These are phyloP conservation scores for Xiphydria camelus DNA, from an alignment of 2,888 invertebrate genomes.

Conservation along the genomic window DNA sequence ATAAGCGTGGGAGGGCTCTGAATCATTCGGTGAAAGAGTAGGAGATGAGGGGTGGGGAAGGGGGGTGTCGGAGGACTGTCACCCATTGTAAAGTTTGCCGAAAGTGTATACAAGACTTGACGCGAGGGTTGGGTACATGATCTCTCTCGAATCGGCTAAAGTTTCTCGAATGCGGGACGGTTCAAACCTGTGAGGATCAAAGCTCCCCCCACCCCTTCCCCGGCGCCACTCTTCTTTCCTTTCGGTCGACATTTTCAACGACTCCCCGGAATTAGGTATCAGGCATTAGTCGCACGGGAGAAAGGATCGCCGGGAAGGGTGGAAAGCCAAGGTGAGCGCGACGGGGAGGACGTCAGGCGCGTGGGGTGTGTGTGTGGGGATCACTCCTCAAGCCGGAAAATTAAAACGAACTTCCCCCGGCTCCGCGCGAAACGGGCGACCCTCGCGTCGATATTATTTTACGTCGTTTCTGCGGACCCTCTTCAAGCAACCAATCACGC, in stretches of 20 bases:
- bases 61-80: not conserved
- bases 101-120: not conserved
- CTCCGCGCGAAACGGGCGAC: too few species aligned
- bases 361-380: too few species aligned
- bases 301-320: too few species aligned
- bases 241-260: slow-evolving; percentile 19
- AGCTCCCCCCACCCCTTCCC: not conserved
- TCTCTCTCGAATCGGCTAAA: too few species aligned
- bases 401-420: too few species aligned
- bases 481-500: slow-evolving; percentile 25
- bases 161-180: too few species aligned
- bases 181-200: too few species aligned
- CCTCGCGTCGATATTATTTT: slow-evolving; percentile 35
- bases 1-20: not conserved
- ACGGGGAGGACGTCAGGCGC: too few species aligned
- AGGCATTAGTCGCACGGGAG: slow-evolving; percentile 2
- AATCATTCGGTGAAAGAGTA: not conserved
- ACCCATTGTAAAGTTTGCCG: not conserved
- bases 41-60: too few species aligned
- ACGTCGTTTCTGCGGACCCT: slow-evolving; percentile 28
- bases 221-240: not conserved
- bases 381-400: too few species aligned
- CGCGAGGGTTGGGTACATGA: not conserved
- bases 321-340: too few species aligned
- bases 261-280: slow-evolving; percentile 28